Evolutionary conservation across 2,888 invertebrate species (phyloP).

Genomic region (Andrena bicolor): DNA sequence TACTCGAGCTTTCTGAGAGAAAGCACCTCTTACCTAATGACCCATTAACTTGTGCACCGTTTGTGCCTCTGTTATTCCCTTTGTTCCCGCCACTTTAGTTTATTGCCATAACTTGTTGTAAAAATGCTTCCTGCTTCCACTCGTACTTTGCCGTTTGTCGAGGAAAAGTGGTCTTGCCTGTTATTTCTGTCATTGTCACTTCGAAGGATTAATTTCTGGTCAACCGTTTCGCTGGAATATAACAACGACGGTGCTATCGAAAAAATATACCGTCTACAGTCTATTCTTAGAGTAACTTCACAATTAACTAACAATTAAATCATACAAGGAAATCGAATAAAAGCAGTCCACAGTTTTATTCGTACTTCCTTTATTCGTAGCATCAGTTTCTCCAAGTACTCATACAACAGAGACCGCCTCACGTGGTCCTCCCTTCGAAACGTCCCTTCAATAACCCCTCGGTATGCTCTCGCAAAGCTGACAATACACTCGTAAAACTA

Average conservation of each 20-base stretch:
- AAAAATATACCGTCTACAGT: background rate
- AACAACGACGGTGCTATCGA: background rate
- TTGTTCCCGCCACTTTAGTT: background rate
- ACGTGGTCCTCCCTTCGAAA: background rate
- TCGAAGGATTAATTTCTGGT: constrained; percentile 13
- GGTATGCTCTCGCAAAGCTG: constrained; percentile 22
- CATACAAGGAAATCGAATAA: background rate
- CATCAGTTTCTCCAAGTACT: background rate
- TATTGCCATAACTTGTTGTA: constrained; percentile 30
- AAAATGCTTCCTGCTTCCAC: background rate
- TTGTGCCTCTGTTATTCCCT: constrained; percentile 19
- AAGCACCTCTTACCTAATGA: constrained; percentile 39
- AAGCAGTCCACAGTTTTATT: constrained; percentile 2
- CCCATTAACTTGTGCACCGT: constrained; percentile 44
- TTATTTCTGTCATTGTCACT: background rate
- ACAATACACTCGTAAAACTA: constrained; percentile 52
- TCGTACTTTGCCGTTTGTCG: background rate
- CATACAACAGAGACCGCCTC: background rate
- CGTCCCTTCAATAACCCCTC: background rate
- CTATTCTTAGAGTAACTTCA: no score
- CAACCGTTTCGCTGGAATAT: background rate
- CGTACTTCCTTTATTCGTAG: constrained; percentile 6
- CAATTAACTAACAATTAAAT: no score
- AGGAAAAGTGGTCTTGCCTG: background rate
- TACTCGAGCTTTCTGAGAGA: constrained; percentile 1